A percentile compares a stretch with the other conserved stretches of the same genome.
phyloP scores from a whole-genome alignment of 2,113 vertebrate genomes.

The Vulpes lagopus region DNA sequence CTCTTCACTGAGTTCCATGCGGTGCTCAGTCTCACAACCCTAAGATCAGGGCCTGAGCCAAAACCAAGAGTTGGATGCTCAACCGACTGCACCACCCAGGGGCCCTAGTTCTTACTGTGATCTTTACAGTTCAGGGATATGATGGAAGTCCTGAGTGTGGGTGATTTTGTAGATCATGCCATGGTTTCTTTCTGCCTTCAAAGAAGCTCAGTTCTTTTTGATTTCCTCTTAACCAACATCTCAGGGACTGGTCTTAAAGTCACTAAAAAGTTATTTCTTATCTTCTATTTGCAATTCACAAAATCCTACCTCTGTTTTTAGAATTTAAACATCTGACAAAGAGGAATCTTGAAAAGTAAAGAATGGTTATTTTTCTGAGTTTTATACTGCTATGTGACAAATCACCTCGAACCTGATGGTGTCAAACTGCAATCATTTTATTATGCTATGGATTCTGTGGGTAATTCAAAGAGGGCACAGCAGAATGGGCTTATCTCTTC shows the following conservation, averaged over 20 bases:
- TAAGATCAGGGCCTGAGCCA: background rate
- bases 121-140: background rate
- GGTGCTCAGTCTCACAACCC: background rate
- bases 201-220: background rate
- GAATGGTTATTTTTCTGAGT: background rate
- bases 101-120: background rate
- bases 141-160: background rate
- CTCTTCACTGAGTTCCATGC: background rate
- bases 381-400: background rate
- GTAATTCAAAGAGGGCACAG: background rate
- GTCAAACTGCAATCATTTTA: background rate
- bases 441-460: background rate
- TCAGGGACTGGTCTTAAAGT: background rate
- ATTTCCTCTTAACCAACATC: background rate
- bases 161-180: background rate
- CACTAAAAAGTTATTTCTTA: background rate
- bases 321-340: background rate
- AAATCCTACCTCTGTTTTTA: background rate
- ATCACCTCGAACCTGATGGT: too few species aligned
- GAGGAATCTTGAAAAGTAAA: background rate
- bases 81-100: background rate
- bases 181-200: constrained; percentile 6
- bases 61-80: background rate
- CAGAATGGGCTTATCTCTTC: background rate
- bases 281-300: background rate